Evolutionary conservation across 2,113 vertebrate genomes (phyloP), one percentile per base, ranked within the genome.

Genomic region (Tiliqua scincoides): DNA sequence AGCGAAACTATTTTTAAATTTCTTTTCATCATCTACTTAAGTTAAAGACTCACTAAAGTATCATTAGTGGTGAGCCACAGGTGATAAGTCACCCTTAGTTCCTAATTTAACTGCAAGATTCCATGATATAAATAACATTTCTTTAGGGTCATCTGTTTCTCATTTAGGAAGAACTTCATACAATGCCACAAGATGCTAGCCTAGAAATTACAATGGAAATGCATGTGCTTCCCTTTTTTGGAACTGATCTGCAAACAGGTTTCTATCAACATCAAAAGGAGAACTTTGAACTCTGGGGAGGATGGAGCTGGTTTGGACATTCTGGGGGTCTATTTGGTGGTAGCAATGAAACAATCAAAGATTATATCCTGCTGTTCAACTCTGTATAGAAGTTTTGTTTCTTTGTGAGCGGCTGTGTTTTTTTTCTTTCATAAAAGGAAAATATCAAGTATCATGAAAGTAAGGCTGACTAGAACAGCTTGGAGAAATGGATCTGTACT

Each of bases 131-230:
- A 93, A 23, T 84, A 88, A 73, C 72, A 65, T 89, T 65, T 18
- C 90, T 87, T 87, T 86, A 88, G 88, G 8, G 57, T 93, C 88
- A 91, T 93, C 89, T 93, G 76, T 94, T 95, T 89, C 2, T 0
- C 84, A 90, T 96, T 95, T 93, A 2, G 11, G 6, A 79, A 68
- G 73, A 63, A 14, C 35, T 92, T 83, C 86, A 8, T 23, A 17
- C 81, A 43, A 73, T 35, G 6, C 65, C 0, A 5, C 79, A 83
- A 86, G 40, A 27, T 77, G 86, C 77, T 62, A 68, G 70, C 20
- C 21, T 71, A 43, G 6, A n/a, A 88, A 17, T 79, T 92, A 37
- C 57, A 90, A 3, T 73, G 32, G 52, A 85, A 89, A 77, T 73
- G 54, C 6, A 2, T 23, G 4, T 2, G 0, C 32, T 84, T 89